Conservation (phyloP, 2,113 vertebrate genomes). For the Perca schrenkii region DNA sequence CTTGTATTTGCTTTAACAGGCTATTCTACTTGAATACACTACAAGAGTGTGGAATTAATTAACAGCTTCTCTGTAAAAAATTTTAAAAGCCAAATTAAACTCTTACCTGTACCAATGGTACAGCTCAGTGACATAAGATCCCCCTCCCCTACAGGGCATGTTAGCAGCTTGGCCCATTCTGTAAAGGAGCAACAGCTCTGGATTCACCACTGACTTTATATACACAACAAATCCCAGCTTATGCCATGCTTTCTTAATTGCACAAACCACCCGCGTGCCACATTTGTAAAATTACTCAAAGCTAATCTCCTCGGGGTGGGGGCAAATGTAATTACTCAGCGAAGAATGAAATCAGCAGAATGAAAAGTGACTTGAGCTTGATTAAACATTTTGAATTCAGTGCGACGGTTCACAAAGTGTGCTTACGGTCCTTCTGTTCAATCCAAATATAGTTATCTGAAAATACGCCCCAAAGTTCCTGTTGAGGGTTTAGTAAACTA, state of each 20-base stretch:
- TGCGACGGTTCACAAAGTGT: not conserved
- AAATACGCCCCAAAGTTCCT: slow-evolving; percentile 23
- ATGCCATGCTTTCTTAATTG: slow-evolving; percentile 76
- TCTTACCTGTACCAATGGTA: slow-evolving; percentile 82
- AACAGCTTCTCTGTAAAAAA: not conserved
- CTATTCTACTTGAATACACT: not conserved
- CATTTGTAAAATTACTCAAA: slow-evolving; percentile 80
- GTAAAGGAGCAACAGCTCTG: slow-evolving; percentile 25
- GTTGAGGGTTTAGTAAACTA: slow-evolving; percentile 66
- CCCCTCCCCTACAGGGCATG: slow-evolving; percentile 66
- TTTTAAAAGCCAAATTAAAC: not conserved
- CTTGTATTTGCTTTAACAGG: not conserved
- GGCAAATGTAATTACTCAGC: slow-evolving; percentile 78
- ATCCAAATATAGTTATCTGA: not conserved
- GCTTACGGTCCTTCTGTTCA: not conserved
- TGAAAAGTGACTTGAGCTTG: not conserved
- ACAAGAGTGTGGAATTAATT: not conserved
- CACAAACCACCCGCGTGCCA: slow-evolving; percentile 66
- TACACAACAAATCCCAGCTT: slow-evolving; percentile 72
- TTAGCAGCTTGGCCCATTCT: slow-evolving; percentile 82
- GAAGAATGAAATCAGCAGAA: not conserved
- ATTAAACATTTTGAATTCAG: not conserved
- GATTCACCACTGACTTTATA: slow-evolving; percentile 69
- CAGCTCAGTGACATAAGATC: slow-evolving; percentile 77
- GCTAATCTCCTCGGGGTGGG: slow-evolving; percentile 74